Conservation (phyloP, 1,140 invertebrate genomes). For the Dinoponera quadriceps region DNA sequence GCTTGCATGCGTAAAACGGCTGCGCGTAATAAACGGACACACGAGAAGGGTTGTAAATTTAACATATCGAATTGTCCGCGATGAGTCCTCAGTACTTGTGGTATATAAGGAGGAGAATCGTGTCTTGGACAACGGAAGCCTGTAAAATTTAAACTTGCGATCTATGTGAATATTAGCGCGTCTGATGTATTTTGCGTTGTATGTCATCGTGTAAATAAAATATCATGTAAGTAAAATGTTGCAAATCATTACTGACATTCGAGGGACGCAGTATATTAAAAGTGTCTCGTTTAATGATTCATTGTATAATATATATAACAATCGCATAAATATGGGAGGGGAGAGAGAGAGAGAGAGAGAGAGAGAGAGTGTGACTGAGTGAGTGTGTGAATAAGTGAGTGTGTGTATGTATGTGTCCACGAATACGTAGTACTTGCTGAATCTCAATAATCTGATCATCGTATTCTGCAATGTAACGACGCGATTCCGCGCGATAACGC, state of each 20-base stretch:
- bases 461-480: too few species aligned
- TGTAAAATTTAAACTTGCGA: background rate
- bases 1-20: slow-evolving; percentile 39
- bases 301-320: background rate
- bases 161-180: background rate
- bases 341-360: background rate
- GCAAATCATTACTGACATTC: too few species aligned
- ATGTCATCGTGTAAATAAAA: too few species aligned
- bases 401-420: too few species aligned
- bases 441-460: too few species aligned
- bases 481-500: too few species aligned
- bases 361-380: too few species aligned
- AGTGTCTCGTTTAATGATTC: background rate
- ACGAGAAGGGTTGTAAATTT: slow-evolving; percentile 17
- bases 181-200: background rate
- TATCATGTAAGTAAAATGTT: slow-evolving; percentile 19
- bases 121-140: background rate
- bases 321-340: background rate
- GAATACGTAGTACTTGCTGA: too few species aligned
- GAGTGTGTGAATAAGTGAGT: too few species aligned
- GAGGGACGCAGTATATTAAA: too few species aligned
- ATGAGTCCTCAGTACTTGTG: background rate
- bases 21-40: background rate
- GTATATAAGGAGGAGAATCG: background rate
- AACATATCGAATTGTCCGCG: background rate